phyloP scores from a whole-genome alignment of 2,113 vertebrate species.

The Cyphomyrus plagiostoma region DNA sequence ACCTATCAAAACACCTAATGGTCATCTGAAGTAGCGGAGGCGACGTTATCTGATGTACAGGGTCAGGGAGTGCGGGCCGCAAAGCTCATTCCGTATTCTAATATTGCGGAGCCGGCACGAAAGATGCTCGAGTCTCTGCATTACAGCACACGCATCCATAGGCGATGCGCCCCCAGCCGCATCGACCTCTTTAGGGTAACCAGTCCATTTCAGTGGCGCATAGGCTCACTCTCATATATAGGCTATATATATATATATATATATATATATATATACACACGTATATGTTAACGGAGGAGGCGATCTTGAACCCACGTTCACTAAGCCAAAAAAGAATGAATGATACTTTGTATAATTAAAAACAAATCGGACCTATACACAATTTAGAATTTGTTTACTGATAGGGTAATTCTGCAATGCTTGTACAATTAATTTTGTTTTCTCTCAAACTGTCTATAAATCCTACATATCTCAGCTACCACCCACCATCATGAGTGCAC shows the following conservation, averaged over 20 bases:
- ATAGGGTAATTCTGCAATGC: not conserved
- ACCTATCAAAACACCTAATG: not conserved
- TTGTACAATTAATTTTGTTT: not conserved
- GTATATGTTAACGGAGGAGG: no score
- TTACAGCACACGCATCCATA: conserved; percentile 28
- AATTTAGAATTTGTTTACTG: not conserved
- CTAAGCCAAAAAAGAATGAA: not conserved
- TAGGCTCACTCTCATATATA: conserved; percentile 35
- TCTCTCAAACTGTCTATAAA: not conserved
- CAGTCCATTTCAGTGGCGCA: not conserved
- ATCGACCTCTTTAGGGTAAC: not conserved
- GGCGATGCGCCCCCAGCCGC: not conserved
- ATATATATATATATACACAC: conserved; percentile 14
- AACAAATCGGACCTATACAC: not conserved
- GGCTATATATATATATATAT: not conserved
- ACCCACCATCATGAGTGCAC: not conserved
- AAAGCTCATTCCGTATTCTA: conserved; percentile 46
- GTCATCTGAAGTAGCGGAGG: not conserved
- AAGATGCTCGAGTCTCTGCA: conserved; percentile 42
- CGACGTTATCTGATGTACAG: not conserved
- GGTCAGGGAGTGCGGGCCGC: conserved; percentile 5
- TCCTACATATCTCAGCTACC: not conserved
- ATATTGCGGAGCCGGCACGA: conserved; percentile 44
- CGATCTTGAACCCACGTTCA: not conserved
- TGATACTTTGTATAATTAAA: not conserved